phyloP scores from a whole-genome alignment of 1,140 invertebrate genomes.

The Calliphora vicina region DNA sequence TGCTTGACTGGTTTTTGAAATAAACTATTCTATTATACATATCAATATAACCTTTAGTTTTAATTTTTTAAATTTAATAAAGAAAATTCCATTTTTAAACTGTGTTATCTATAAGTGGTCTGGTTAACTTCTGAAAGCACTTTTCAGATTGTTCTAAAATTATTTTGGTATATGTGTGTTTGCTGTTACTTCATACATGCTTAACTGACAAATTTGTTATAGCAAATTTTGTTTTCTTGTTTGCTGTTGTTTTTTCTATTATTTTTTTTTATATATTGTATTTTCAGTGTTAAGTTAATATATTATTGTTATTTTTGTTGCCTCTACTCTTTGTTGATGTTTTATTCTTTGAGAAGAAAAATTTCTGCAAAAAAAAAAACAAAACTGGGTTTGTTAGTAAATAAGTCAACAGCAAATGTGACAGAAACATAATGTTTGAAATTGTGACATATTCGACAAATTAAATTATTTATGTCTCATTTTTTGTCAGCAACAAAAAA shows the following conservation, averaged over 20 bases:
- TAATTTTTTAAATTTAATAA: no score
- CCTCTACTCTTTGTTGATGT: neutral
- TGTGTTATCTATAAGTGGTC: no score
- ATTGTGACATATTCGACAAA: slow-evolving; percentile 25
- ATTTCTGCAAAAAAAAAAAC: neutral
- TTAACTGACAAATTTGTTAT: slow-evolving; percentile 20
- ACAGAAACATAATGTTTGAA: slow-evolving; percentile 21
- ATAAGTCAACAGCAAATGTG: slow-evolving; percentile 21
- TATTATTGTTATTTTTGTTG: neutral
- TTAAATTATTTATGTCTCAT: slow-evolving; percentile 20
- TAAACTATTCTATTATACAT: no score
- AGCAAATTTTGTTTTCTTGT: neutral
- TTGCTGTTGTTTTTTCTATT: neutral
- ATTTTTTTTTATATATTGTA: no score
- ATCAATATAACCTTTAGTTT: no score
- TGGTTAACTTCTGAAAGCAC: no score
- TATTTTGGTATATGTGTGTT: neutral
- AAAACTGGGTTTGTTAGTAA: neutral
- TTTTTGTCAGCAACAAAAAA: no score
- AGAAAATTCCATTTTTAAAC: no score
- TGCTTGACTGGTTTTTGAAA: no score
- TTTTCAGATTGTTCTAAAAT: no score
- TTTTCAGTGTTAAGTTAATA: neutral
- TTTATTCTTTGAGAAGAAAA: no score
- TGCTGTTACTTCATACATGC: neutral